Evolutionary conservation across 2,113 vertebrate genomes (phyloP).

Genomic region (Antechinus flavipes): DNA sequence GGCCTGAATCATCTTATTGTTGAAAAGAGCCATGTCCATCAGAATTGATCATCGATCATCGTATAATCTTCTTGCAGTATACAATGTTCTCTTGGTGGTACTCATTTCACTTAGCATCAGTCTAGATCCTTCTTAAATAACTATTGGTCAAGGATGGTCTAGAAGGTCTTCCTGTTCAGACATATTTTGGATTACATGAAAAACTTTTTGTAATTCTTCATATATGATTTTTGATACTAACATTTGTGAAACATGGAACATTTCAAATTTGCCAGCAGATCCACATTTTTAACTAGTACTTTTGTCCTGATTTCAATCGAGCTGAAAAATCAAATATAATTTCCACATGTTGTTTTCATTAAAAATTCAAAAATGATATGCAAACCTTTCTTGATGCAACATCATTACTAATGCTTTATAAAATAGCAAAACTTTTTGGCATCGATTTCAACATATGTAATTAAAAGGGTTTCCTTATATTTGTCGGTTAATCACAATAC

Average conservation of each 20-base stretch:
- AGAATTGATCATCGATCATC: no score
- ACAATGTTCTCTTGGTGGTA: no score
- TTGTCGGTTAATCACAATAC: background rate
- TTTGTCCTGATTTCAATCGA: background rate
- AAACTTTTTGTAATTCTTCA: background rate
- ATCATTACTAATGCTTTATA: background rate
- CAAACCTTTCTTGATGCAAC: background rate
- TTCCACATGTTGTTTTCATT: background rate
- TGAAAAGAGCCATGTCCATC: no score
- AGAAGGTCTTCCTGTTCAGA: background rate
- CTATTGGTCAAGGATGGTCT: no score
- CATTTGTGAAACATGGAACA: background rate
- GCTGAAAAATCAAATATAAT: background rate
- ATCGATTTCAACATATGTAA: background rate
- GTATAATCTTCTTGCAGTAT: no score
- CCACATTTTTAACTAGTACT: background rate
- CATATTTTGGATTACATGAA: background rate
- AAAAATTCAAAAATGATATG: background rate
- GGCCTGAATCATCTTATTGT: no score
- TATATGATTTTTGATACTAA: background rate
- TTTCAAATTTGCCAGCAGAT: background rate
- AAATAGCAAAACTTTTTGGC: background rate
- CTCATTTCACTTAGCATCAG: no score
- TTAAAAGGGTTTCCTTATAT: background rate
- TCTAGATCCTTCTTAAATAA: background rate